Conservation (phyloP, 1,140 invertebrate genomes). For the Marisa cornuarietis region DNA sequence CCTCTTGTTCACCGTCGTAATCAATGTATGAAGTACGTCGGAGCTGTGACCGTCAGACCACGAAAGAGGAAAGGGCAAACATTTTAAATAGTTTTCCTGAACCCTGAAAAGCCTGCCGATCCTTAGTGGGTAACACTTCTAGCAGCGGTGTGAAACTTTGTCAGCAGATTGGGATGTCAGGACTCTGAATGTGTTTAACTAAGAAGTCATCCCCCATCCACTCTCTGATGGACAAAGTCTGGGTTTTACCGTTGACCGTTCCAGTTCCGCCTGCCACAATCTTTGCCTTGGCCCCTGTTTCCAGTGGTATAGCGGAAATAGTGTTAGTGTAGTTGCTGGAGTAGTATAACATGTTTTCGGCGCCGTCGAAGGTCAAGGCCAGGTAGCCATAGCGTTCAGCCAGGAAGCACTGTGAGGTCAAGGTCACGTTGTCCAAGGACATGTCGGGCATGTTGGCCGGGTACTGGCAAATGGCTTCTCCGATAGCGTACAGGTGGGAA, state of each 20-base stretch:
- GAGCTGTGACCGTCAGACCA: too few species aligned
- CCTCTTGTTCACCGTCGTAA: too few species aligned
- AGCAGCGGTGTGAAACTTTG: too few species aligned
- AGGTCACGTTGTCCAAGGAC: slow-evolving; percentile 44
- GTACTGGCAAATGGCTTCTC: slow-evolving; percentile 51
- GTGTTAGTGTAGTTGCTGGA: slow-evolving; percentile 48
- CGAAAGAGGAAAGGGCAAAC: too few species aligned
- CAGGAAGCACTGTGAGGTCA: slow-evolving; percentile 52
- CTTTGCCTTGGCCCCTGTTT: slow-evolving; percentile 36
- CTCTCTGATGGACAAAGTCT: too few species aligned
- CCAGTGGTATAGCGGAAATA: slow-evolving; percentile 42
- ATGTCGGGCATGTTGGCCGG: slow-evolving; percentile 54
- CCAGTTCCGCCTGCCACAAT: slow-evolving; percentile 45
- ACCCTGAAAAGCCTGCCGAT: too few species aligned
- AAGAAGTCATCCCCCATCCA: too few species aligned
- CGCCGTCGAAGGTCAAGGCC: slow-evolving; percentile 44
- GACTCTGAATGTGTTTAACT: too few species aligned
- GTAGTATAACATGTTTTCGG: slow-evolving; percentile 44
- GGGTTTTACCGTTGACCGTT: slow-evolving; percentile 40
- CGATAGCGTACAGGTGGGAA: slow-evolving; percentile 49
- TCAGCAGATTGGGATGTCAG: too few species aligned
- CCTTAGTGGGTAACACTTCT: too few species aligned
- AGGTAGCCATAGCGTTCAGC: slow-evolving; percentile 35
- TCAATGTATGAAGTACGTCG: too few species aligned
- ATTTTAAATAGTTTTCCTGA: too few species aligned